phyloP scores from a whole-genome alignment of 2,888 invertebrate genomes.

The Trichogramma dendrolimi region DNA sequence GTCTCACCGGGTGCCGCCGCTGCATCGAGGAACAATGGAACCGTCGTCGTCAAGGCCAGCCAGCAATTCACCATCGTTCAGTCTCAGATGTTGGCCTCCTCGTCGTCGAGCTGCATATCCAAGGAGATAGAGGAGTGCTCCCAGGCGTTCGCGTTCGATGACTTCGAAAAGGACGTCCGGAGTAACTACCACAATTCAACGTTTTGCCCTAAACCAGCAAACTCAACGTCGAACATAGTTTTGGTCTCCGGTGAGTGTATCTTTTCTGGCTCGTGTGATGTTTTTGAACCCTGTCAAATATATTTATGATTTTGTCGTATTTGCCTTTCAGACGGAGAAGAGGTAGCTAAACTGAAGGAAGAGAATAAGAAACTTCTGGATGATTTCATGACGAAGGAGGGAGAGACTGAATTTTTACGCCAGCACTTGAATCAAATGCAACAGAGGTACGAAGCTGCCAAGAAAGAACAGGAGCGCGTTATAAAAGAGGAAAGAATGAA shows the following conservation, averaged over 20 bases:
- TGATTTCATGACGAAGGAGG: slow-evolving; percentile 44
- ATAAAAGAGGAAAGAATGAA: slow-evolving; percentile 41
- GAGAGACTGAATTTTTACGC: slow-evolving; percentile 42
- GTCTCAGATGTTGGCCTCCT: slow-evolving; percentile 32
- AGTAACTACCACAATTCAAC: slow-evolving; percentile 35
- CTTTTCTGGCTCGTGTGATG: background rate
- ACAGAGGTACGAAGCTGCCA: slow-evolving; percentile 38
- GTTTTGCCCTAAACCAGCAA: slow-evolving; percentile 27
- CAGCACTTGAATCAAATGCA: slow-evolving; percentile 40
- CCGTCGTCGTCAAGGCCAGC: slow-evolving; percentile 8
- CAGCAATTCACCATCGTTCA: slow-evolving; percentile 1
- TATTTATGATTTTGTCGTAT: background rate
- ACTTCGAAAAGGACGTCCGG: slow-evolving; percentile 35
- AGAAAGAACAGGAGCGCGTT: slow-evolving; percentile 37
- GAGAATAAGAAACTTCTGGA: slow-evolving; percentile 42
- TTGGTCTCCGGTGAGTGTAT: slow-evolving; percentile 30
- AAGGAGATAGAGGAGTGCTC: slow-evolving; percentile 29
- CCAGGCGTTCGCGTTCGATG: slow-evolving; percentile 30
- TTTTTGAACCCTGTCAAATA: background rate
- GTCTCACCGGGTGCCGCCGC: too few species aligned
- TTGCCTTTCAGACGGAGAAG: slow-evolving; percentile 22
- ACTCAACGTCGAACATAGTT: slow-evolving; percentile 27
- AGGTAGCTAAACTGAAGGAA: slow-evolving; percentile 36
- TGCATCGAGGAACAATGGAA: background rate
- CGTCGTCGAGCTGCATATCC: background rate